Conservation (phyloP, 1,140 invertebrate genomes). For the Aphelenchoides fujianensis region DNA sequence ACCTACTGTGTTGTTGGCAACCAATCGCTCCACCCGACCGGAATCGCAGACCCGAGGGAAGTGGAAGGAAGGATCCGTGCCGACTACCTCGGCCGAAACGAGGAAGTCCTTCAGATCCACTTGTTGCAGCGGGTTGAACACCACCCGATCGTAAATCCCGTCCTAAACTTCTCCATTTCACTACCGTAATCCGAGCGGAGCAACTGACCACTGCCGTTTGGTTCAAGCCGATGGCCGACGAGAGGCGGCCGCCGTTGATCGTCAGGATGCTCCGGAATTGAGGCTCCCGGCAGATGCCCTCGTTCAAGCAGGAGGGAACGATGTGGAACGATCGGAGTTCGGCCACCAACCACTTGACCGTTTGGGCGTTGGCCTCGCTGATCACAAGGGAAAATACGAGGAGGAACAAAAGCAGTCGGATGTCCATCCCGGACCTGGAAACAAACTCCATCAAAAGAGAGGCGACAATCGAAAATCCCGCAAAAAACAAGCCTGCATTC, state of each 20-base stretch:
- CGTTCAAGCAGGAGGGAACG: not conserved
- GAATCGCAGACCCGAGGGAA: not conserved
- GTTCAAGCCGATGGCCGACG: not conserved
- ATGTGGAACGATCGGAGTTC: not conserved
- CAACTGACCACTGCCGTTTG: not conserved
- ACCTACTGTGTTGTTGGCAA: not conserved
- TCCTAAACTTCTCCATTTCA: conserved; percentile 2
- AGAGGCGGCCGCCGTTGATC: not conserved
- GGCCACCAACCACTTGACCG: not conserved
- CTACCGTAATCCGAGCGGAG: not conserved
- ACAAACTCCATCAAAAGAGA: too few relatives aligned
- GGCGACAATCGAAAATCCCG: too few relatives aligned
- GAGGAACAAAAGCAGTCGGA: not conserved
- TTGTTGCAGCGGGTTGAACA: not conserved
- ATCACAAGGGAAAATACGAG: not conserved
- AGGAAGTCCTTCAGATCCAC: not conserved
- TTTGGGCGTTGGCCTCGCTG: not conserved
- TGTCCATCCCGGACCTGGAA: not conserved
- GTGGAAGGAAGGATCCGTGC: conserved; percentile 4
- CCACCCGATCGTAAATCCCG: not conserved
- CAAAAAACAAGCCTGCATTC: not conserved
- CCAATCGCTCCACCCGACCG: not conserved
- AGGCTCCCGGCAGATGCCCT: not conserved
- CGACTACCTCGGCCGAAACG: not conserved
- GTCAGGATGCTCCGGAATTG: not conserved